Evolutionary conservation across 2,888 invertebrate species (phyloP).

Genomic region (Tachina fera): DNA sequence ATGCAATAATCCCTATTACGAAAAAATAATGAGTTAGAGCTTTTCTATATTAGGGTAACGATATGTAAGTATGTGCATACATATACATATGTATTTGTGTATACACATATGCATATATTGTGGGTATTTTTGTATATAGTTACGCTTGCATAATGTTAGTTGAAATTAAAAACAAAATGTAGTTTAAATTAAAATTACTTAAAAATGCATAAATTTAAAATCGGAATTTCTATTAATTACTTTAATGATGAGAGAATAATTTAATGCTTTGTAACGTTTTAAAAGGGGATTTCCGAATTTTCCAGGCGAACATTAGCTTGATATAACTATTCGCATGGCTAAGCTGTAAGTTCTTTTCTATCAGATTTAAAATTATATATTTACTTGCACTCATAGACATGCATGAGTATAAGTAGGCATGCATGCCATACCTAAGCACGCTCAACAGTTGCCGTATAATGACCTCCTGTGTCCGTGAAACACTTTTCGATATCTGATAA

Average conservation of each 20-base stretch:
- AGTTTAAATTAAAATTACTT: slow-evolving; percentile 16
- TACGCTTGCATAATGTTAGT: slow-evolving; percentile 3
- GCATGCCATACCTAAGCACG: too few relatives aligned
- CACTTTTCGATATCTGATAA: too few relatives aligned
- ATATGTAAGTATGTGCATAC: background rate
- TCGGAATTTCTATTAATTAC: slow-evolving; percentile 16
- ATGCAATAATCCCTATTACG: too few relatives aligned
- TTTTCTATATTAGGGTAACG: too few relatives aligned
- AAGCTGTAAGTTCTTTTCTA: background rate
- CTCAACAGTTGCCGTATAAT: too few relatives aligned
- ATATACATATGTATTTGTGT: background rate
- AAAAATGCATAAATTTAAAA: slow-evolving; percentile 29
- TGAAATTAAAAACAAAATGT: background rate
- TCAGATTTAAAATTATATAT: too few relatives aligned
- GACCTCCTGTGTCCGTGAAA: too few relatives aligned
- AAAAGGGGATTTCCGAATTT: background rate
- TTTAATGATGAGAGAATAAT: slow-evolving; percentile 35
- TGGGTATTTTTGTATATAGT: background rate
- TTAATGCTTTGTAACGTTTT: background rate
- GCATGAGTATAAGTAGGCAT: too few relatives aligned
- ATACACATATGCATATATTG: background rate
- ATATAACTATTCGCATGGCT: slow-evolving; percentile 32
- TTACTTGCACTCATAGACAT: too few relatives aligned
- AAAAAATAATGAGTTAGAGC: too few relatives aligned
- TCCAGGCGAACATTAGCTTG: background rate